Percentiles rank a stretch among this genome's conserved stretches.
Evolutionary conservation across 2,113 vertebrate species (phyloP).

Genomic region (Hyperopisus bebe): DNA sequence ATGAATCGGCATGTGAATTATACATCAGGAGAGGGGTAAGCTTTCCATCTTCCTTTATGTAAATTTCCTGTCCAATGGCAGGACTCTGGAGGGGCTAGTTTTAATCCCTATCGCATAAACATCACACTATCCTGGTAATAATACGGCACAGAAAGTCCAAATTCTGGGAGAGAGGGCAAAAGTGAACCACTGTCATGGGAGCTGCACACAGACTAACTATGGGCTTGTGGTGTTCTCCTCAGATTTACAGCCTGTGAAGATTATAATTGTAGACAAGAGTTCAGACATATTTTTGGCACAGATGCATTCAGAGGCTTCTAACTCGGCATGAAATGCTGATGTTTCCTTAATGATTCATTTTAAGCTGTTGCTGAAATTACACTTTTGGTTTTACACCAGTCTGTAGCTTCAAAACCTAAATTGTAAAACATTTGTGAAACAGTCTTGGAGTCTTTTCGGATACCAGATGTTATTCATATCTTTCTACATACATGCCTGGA

Average conservation of each 20-base stretch:
- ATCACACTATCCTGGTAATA: conserved; percentile 3
- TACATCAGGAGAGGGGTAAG: background rate
- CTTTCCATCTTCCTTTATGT: background rate
- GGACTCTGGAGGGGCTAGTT: background rate
- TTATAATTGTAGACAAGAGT: background rate
- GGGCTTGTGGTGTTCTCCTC: conserved; percentile 4
- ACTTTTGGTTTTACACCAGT: background rate
- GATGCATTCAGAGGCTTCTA: background rate
- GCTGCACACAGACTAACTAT: background rate
- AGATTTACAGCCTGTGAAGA: background rate
- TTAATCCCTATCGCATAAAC: background rate
- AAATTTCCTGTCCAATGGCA: conserved; percentile 3
- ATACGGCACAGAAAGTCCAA: background rate
- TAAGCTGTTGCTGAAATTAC: background rate
- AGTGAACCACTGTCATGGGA: background rate
- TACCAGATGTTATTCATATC: background rate
- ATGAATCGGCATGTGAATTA: background rate
- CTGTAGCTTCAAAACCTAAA: background rate
- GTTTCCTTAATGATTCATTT: background rate
- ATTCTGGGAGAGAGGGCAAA: background rate
- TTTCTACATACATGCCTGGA: background rate
- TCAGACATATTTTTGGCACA: background rate
- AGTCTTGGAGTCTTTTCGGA: background rate
- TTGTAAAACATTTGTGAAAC: background rate
- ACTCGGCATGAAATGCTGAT: background rate